A percentile compares a stretch with the other conserved stretches of the same genome.
Evolutionary conservation across 2,888 invertebrate species (phyloP).

Genomic region (Erebia palarica): DNA sequence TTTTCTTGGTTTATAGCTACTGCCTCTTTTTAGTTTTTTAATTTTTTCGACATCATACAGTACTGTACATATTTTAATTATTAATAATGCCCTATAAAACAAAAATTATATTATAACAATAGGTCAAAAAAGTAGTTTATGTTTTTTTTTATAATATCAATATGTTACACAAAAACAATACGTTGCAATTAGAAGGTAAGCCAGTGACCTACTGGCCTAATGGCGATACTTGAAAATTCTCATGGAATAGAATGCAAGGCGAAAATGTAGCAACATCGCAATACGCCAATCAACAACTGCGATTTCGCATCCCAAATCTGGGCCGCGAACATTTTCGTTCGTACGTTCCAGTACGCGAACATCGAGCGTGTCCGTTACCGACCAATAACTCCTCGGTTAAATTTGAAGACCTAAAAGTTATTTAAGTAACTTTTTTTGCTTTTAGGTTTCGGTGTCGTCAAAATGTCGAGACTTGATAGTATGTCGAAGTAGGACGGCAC

Average conservation of each 20-base stretch:
- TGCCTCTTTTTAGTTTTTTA: no score
- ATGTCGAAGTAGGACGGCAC: slow-evolving; percentile 72
- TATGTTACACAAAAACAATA: slow-evolving; percentile 21
- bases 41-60: no score
- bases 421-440: slow-evolving; percentile 52
- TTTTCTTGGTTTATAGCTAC: no score
- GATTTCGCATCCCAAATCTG: slow-evolving; percentile 76
- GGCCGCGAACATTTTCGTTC: slow-evolving; percentile 63
- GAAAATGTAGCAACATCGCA: slow-evolving; percentile 76
- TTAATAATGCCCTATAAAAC: not conserved
- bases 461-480: slow-evolving; percentile 72
- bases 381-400: slow-evolving; percentile 57
- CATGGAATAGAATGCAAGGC: slow-evolving; percentile 76
- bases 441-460: slow-evolving; percentile 76
- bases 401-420: slow-evolving; percentile 61
- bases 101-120: not conserved
- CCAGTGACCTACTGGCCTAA: slow-evolving; percentile 71
- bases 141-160: not conserved
- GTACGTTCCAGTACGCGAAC: slow-evolving; percentile 56
- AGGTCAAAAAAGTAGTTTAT: not conserved
- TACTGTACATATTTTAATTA: no score
- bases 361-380: slow-evolving; percentile 52
- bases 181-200: slow-evolving; percentile 48
- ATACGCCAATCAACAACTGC: slow-evolving; percentile 74
- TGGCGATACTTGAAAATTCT: slow-evolving; percentile 72